Conservation (phyloP, 2,113 vertebrate genomes). For the Rhabdornis inornatus region DNA sequence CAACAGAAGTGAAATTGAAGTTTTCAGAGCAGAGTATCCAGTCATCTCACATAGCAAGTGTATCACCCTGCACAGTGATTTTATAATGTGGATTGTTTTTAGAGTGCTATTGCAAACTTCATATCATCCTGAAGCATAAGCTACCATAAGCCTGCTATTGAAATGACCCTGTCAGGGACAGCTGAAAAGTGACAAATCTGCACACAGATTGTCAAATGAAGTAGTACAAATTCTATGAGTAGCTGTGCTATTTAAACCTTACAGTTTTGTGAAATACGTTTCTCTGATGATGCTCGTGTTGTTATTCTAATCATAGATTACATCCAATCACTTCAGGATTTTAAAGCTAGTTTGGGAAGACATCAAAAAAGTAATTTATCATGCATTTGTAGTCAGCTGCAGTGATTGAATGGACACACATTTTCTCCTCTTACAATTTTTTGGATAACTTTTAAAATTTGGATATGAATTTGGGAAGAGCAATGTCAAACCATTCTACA, state of each 20-base stretch:
- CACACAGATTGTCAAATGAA: not conserved
- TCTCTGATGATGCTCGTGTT: not conserved
- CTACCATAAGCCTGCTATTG: not conserved
- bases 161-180: not conserved
- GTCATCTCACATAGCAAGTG: constrained; percentile 19
- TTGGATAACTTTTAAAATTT: not conserved
- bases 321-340: not conserved
- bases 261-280: not conserved
- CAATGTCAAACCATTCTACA: not conserved
- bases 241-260: not conserved
- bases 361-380: not conserved
- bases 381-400: not conserved
- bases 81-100: not conserved
- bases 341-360: not conserved
- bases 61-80: constrained; percentile 20
- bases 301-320: not conserved
- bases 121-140: not conserved
- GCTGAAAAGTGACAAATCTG: constrained; percentile 12
- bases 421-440: not conserved
- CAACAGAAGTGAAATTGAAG: constrained; percentile 53
- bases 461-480: not conserved
- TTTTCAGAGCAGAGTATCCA: constrained; percentile 56
- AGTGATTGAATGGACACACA: not conserved
- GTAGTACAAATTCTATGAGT: not conserved
- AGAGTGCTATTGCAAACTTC: not conserved